Evolutionary conservation across 2,888 invertebrate species (phyloP), one percentile per base, ranked within the genome.

Genomic region (Meandrusa payeni): DNA sequence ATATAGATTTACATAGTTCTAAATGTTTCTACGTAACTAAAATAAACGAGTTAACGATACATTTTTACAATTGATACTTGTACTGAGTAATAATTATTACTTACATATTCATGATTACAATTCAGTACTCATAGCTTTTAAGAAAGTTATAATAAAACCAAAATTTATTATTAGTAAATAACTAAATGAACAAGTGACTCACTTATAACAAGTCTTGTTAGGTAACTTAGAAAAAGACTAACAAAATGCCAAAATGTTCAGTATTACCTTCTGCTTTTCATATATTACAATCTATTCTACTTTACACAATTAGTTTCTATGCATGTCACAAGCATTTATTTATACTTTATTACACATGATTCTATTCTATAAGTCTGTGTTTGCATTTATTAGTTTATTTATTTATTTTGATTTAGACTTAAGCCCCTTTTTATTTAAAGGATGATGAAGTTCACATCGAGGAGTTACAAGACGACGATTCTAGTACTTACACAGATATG

Each of bases 371-470:
- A 76, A 81, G 80, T 80, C 78, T 86, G 77, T 70, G 61, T 58
- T 58, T 73, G 83, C 85, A 85, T 85, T 85, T 86, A 83, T 64
- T 78, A 75, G 62, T 55, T 55, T 64, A 58, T 55, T 48, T 57
- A 46, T 59, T 55, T 59, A 40, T 40, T 70, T 70, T 74, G 73
- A 79, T 78, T 55, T 77, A 81, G 76, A 83, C 78, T 72, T 73
- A 77, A 74, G 67, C 59, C 64, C 29, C 69, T 79, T 85, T 85
- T 79, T 83, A 85, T 85, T 88, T 89, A 79, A 89, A 89, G 88
- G 88, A 74, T 64, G 75, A 71, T 66, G 82, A 83, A 77, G 80
- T 86, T 52, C 77, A 80, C 81, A 80, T 82, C 80, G 88, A 87
- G 73, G 88, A 88, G 74, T 71, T 82, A 57, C 79, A 69, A 54